Conservation (phyloP, 2,113 vertebrate species). For the Protomyctophum bolini region DNA sequence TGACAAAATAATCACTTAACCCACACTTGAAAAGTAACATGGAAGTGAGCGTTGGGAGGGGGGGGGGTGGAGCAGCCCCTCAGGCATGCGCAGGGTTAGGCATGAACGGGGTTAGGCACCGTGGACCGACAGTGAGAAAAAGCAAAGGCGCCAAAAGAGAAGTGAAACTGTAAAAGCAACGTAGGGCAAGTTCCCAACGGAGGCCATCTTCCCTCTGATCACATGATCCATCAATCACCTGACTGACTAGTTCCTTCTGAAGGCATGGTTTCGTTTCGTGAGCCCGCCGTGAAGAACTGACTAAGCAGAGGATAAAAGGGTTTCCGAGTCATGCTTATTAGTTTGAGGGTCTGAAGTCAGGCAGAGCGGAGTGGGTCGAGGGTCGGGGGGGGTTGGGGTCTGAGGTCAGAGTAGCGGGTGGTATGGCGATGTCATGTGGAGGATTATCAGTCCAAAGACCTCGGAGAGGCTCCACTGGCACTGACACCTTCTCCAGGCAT, state of each 20-base stretch:
- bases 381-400: neutral
- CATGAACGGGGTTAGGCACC: slow-evolving; percentile 25
- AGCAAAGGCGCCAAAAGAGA: slow-evolving; percentile 31
- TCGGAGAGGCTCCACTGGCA: slow-evolving; percentile 46
- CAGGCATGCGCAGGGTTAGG: slow-evolving; percentile 35
- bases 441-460: slow-evolving; percentile 62
- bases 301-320: slow-evolving; percentile 20
- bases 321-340: neutral
- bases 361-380: too few species aligned
- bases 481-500: slow-evolving; percentile 72
- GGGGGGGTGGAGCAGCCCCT: slow-evolving; percentile 14
- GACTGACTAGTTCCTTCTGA: slow-evolving; percentile 19
- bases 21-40: slow-evolving; percentile 30
- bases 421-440: slow-evolving; percentile 38
- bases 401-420: slow-evolving; percentile 31
- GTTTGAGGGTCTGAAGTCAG: neutral
- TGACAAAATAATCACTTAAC: slow-evolving; percentile 60
- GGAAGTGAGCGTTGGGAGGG: slow-evolving; percentile 2
- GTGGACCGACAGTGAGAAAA: slow-evolving; percentile 51
- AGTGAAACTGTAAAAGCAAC: slow-evolving; percentile 49
- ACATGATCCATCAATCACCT: slow-evolving; percentile 12
- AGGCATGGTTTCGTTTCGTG: slow-evolving; percentile 13
- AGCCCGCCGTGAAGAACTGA: neutral
- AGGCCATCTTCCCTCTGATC: neutral
- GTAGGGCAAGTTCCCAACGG: slow-evolving; percentile 22